Conservation (phyloP, 2,888 invertebrate species). For the Pandemis cinnamomeana region DNA sequence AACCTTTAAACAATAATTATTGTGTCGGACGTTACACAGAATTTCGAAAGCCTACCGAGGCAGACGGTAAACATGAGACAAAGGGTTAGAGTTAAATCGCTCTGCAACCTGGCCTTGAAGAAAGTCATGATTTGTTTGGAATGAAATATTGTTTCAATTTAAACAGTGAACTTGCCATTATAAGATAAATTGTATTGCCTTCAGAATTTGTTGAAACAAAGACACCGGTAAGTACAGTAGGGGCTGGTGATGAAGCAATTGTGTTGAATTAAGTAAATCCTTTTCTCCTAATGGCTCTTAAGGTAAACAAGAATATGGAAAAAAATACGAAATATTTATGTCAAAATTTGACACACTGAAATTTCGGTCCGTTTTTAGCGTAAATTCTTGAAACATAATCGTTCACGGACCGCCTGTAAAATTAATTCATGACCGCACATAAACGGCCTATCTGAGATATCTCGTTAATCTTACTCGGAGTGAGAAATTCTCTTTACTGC, state of each 20-base stretch:
- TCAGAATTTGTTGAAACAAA: slow-evolving; percentile 2
- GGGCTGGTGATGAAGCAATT: background rate
- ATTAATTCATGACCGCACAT: slow-evolving; percentile 58
- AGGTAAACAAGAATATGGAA: background rate
- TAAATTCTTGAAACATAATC: slow-evolving; percentile 8
- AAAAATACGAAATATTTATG: background rate
- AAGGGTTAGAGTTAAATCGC: slow-evolving; percentile 12
- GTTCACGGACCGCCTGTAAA: slow-evolving; percentile 47
- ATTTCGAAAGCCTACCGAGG: slow-evolving; percentile 10
- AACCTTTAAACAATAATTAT: slow-evolving; percentile 9
- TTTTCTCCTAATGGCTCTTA: background rate
- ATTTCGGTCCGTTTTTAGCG: slow-evolving; percentile 9
- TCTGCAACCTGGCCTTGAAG: slow-evolving; percentile 15
- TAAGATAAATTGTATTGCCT: slow-evolving; percentile 18
- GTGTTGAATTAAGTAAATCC: background rate
- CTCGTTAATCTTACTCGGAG: slow-evolving; percentile 58
- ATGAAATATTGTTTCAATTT: slow-evolving; percentile 30
- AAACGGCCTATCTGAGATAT: slow-evolving; percentile 54
- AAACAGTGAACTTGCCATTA: slow-evolving; percentile 15
- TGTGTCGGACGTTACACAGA: background rate
- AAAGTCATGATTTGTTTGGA: slow-evolving; percentile 17
- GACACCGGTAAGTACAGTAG: background rate
- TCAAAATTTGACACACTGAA: background rate
- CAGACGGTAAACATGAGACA: slow-evolving; percentile 21
- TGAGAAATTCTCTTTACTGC: slow-evolving; percentile 58